These are phyloP conservation scores for Ptychoptera albimana DNA, from an alignment of 2,888 invertebrate species.

Conservation along the genomic window DNA sequence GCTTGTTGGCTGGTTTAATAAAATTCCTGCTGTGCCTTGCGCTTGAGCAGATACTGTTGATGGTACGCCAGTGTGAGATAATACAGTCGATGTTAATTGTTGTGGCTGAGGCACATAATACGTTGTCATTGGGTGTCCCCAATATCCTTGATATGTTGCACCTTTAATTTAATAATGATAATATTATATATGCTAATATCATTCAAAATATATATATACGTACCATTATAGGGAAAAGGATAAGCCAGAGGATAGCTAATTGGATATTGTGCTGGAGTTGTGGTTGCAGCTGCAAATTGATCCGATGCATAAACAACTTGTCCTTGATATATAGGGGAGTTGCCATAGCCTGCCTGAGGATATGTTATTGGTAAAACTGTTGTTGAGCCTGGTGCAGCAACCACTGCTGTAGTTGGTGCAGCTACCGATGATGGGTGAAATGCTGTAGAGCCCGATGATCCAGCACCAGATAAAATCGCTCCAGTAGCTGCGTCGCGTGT, in stretches of 20 bases:
- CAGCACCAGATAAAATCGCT: conserved; percentile 16
- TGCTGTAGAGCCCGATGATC: conserved; percentile 19
- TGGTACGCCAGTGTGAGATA: conserved; percentile 13
- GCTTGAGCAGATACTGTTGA: conserved; percentile 4
- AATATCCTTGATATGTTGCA: conserved; percentile 18
- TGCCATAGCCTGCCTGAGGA: conserved; percentile 25
- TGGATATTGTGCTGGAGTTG: conserved; percentile 25
- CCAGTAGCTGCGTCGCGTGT: conserved; percentile 16
- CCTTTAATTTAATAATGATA: conserved; percentile 1
- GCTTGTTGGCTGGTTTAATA: conserved; percentile 3
- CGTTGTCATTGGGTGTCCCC: conserved; percentile 26
- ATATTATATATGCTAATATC: not conserved
- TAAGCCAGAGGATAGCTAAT: conserved; percentile 29
- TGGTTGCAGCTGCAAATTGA: conserved; percentile 20
- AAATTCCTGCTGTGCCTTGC: conserved; percentile 20
- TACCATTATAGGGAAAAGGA: conserved; percentile 29
- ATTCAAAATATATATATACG: not conserved
- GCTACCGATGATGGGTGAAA: conserved; percentile 22
- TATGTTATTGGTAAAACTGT: conserved; percentile 28
- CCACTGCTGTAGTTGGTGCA: conserved; percentile 19
- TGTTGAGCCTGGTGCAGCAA: conserved; percentile 18
- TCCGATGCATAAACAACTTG: conserved; percentile 28
- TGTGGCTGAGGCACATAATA: conserved; percentile 30
- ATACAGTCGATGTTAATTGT: conserved; percentile 16
- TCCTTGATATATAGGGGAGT: conserved; percentile 26